Evolutionary conservation across 2,797 vertebrate species (phyloP), one percentile per base, ranked within the genome.

Genomic region (Phrynocephalus vlangalii): DNA sequence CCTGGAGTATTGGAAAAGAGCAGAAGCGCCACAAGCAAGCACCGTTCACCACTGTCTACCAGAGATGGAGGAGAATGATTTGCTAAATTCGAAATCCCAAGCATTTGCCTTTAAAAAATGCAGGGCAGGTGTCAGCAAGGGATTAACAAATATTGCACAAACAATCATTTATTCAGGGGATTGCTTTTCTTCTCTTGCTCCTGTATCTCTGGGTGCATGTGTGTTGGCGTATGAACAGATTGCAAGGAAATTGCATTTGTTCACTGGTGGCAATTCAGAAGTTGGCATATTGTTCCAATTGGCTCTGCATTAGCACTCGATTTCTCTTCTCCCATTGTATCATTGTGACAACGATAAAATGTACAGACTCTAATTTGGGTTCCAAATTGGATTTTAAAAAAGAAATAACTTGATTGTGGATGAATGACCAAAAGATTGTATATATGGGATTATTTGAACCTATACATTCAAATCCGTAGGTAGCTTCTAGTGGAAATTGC

Each of bases 241-340:
- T 52, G 38, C 60, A 80, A 6, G 30, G 77, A 87, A 79, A 88
- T 72, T n/a, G 72, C 7, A 11, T 71, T 80, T 60, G 50, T 44
- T 44, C 56, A 66, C 13, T 63, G 20, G 7, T 48, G 71, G 66
- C 50, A 44, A 71, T 44, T 20, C 28, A 79, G 56, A 24, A 9
- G 68, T 67, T n/a, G 30, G 11, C 86, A 82, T 84, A 75, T 89
- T 87, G 76, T 92, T 79, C 78, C 50, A 70, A 86, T 85, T 80
- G 89, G 28, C 72, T 20, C 52, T 85, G 48, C 60, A 82, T 86
- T 71, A 79, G 26, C 8, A 72, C 82, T 70, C 88, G 60, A 28
- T 71, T 84, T 86, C n/a, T 48, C 28, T 77, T 60, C 44, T 30
- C 63, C 56, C n/a, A 26, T 28, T 73, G 5, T 48, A 6, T 66